Base-by-base conservation (phyloP, 2,797 vertebrate species). In the Glyptemys insculpta region DNA sequence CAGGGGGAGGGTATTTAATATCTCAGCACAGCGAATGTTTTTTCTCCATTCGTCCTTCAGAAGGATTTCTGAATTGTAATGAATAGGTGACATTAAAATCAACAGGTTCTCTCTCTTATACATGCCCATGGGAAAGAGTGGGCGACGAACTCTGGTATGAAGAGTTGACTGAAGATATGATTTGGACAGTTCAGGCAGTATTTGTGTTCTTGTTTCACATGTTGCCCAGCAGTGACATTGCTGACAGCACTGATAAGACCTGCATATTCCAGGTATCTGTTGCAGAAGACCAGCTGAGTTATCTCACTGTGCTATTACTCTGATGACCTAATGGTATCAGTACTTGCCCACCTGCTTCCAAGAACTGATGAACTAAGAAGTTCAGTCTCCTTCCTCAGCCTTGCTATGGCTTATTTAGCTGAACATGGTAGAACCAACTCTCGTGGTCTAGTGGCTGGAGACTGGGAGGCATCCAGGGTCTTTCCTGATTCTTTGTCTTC, bases 1-100 rank as follows among this genome's bases (percentile, higher is more conserved):
- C 86, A 91, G 91, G 91, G 94, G 81, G 79, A 87, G 76, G 92
- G 91, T 41, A 52, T 53, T 92, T 74, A 27, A 88, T n/a, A 31
- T 88, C 87, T 79, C 88, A 82, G 89, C 87, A 79, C 76, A 82
- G 86, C 7, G 81, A 11, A 56, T 59, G 85, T 50, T 50, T 81
- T 88, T 52, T 31, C 50, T 94, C 44, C 50, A 29, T 91, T n/a
- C 53, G 57, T 86, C 85, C 85, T 88, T 92, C 78, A 59, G 78
- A 91, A 95, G 31, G 87, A 87, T 3, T 41, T 86, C 65, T 87
- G 86, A 89, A 85, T 80, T 6, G 74, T 81, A 41, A n/a, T 80
- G 87, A 90, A 83, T 88, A 4, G 9, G 0, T 19, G 79, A 72
- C 86, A 53, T 34, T 84, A 87, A 80, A 90, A 3, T 0, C 15